Base-by-base conservation (phyloP, 2,797 vertebrate species). In the Acanthurus leucopareius region DNA sequence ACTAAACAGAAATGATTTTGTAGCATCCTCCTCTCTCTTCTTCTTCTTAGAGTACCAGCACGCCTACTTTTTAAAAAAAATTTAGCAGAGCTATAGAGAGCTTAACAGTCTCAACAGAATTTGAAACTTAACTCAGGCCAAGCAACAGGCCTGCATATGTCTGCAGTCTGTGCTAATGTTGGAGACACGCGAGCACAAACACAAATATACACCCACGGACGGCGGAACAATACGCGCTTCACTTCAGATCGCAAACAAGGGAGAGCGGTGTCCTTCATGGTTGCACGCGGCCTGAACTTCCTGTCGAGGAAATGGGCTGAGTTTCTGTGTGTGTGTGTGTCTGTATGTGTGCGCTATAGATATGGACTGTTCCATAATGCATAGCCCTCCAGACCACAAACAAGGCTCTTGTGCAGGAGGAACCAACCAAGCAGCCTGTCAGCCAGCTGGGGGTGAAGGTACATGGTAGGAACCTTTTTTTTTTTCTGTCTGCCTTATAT, bases 351-450 rank as follows among this genome's bases (percentile, higher is more conserved):
- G 71, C 15, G 49, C n/a, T 71, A 76, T 63, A 70, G 52, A 80
- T 76, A 79, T 44, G 45, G 53, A 44, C 72, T 82, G 73, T 75
- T 88, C 75, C 86, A 84, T 90, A 84, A 88, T 81, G 86, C 80
- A 88, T 69, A 73, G 61, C 61, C 66, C 71, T 80, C 58, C 65
- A 86, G 58, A 75, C 70, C 80, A 87, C 83, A 90, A 79, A 84
- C 66, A 76, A 72, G 72, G 53, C 73, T 80, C 56, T 80, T 77
- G 69, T 80, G 60, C 70, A 66, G 47, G 59, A 15, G 75, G 71
- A 42, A 57, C 63, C 35, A 79, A 51, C 28, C 25, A 69, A 69
- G 78, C 48, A 22, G 71, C 62, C 70, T 35, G 49, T 61, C 49
- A 74, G 71, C 59, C 88, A 85, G 86, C 83, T 85, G 75, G 73